Evolutionary conservation across 2,113 vertebrate genomes (phyloP).

Genomic region (Amazona vittata): DNA sequence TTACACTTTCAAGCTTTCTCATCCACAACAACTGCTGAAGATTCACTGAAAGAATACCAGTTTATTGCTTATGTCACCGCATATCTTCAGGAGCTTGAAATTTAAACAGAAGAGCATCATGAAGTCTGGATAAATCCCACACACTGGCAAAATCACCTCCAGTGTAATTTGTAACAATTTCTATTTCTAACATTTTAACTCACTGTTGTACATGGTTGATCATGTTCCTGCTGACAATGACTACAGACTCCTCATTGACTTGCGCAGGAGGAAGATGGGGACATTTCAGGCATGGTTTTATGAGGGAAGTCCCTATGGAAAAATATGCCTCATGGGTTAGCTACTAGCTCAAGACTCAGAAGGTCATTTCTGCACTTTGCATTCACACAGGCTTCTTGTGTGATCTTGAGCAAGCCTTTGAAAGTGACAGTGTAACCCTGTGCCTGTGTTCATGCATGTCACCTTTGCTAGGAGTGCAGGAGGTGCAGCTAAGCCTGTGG

Average conservation of each 20-base stretch:
- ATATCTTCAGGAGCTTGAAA: background rate
- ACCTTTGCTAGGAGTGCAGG: background rate
- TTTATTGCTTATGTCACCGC: background rate
- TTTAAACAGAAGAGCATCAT: background rate
- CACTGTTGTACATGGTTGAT: background rate
- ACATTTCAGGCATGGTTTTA: background rate
- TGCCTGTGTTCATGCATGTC: background rate
- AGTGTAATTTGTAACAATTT: background rate
- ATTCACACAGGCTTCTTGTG: background rate
- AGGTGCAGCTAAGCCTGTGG: background rate
- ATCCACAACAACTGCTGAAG: background rate
- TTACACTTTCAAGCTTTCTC: constrained; percentile 24
- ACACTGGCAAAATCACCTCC: background rate
- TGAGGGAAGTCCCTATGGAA: rapidly evolving
- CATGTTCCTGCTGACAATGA: background rate
- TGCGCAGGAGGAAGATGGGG: background rate
- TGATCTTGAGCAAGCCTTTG: background rate
- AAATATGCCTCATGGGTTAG: background rate
- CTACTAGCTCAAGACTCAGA: background rate
- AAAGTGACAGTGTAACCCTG: background rate
- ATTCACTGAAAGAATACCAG: background rate
- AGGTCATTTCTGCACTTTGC: background rate
- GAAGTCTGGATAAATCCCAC: background rate
- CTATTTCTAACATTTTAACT: background rate
- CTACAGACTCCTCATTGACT: background rate